phyloP scores from a whole-genome alignment of 53 echinoderm and acorn worm species.

The Stichopus horrens region DNA sequence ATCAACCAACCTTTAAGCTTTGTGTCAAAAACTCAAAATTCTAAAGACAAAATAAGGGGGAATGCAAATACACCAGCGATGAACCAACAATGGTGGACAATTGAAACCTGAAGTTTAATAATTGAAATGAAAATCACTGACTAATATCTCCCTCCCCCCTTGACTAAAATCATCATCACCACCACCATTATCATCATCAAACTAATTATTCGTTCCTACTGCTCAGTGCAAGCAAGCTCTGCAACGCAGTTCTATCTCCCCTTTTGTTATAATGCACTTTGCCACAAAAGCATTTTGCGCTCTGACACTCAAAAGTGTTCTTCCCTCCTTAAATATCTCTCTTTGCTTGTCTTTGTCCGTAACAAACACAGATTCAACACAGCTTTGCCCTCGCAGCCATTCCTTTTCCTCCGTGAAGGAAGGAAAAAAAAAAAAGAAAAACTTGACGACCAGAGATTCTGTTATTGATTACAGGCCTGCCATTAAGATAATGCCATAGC shows the following conservation, averaged over 20 bases:
- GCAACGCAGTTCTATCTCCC: neutral
- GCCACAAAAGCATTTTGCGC: neutral
- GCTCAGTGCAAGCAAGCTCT: neutral
- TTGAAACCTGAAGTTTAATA: too few relatives aligned
- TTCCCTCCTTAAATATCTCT: neutral
- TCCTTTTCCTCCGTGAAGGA: neutral
- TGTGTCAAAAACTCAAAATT: too few relatives aligned
- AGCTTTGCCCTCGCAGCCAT: slow-evolving; percentile 9
- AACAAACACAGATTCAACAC: slow-evolving; percentile 25
- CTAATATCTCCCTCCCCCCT: too few relatives aligned
- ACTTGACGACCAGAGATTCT: slow-evolving; percentile 34
- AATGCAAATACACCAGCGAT: too few relatives aligned
- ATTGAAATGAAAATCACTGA: too few relatives aligned
- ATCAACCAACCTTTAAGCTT: too few relatives aligned
- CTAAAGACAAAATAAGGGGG: too few relatives aligned
- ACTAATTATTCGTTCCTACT: too few relatives aligned
- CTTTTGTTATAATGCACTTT: slow-evolving; percentile 2
- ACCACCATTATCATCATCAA: neutral
- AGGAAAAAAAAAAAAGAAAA: neutral
- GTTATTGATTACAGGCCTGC: slow-evolving; percentile 37
- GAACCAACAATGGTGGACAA: too few relatives aligned
- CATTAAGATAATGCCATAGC: slow-evolving; percentile 34
- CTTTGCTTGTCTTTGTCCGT: slow-evolving; percentile 7
- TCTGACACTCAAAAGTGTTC: slow-evolving; percentile 12
- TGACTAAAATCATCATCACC: neutral